phyloP scores from a whole-genome alignment of 1,140 invertebrate genomes.

The Eueides isabella region DNA sequence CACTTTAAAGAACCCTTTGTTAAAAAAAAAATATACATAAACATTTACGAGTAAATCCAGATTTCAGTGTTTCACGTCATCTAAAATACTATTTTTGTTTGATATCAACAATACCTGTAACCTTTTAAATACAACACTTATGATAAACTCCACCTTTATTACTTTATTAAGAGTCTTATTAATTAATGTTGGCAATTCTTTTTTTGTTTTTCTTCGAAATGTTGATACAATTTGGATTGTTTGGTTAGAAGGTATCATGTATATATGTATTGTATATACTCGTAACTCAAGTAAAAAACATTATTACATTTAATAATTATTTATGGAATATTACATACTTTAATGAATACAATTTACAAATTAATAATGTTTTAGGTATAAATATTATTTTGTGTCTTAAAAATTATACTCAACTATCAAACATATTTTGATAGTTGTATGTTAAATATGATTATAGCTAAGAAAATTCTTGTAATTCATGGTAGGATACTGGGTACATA shows the following conservation, averaged over 20 bases:
- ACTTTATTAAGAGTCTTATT: background rate
- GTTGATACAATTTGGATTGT: too few species aligned
- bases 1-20: background rate
- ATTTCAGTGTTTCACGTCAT: too few species aligned
- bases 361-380: background rate
- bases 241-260: too few species aligned
- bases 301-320: background rate
- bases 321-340: background rate
- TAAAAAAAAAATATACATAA: background rate
- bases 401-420: background rate
- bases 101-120: slow-evolving; percentile 19
- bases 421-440: background rate
- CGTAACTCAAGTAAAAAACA: too few species aligned
- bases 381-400: background rate
- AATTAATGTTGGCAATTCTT: background rate
- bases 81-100: slow-evolving; percentile 44
- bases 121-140: background rate
- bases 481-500: slow-evolving; percentile 1
- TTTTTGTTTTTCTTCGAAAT: background rate
- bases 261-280: too few species aligned
- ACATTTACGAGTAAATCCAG: background rate
- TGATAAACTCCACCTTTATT: slow-evolving; percentile 8
- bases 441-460: slow-evolving; percentile 10
- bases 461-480: slow-evolving; percentile 13
- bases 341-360: background rate